Evolutionary conservation across 2,797 vertebrate species (phyloP).

Genomic region (Euphonia xanthogaster): DNA sequence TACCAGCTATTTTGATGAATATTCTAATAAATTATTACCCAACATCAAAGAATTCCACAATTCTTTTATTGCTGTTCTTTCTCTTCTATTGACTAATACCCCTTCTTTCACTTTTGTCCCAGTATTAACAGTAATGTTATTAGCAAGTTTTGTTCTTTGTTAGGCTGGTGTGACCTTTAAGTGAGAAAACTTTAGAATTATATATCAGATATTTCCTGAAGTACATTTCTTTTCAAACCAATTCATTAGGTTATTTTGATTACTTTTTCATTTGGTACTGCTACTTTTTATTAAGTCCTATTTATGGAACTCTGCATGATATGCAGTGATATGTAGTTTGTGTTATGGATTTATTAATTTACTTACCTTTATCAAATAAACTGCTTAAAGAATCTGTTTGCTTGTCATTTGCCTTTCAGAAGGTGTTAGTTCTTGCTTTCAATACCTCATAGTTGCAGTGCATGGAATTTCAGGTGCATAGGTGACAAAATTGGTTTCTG

Average conservation of each 20-base stretch:
- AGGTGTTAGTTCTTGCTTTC: neutral
- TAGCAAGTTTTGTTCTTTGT: neutral
- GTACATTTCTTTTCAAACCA: neutral
- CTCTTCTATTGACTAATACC: neutral
- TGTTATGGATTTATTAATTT: neutral
- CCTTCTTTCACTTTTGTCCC: neutral
- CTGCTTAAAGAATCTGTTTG: neutral
- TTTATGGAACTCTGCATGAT: neutral
- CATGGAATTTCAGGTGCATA: neutral
- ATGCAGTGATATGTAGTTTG: neutral
- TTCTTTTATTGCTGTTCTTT: neutral
- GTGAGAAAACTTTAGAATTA: neutral
- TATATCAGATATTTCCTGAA: neutral
- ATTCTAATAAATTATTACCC: neutral
- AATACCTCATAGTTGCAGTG: neutral
- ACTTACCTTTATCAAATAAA: neutral
- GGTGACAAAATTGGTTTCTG: neutral
- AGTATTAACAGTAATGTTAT: neutral
- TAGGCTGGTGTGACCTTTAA: neutral
- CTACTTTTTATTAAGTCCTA: neutral
- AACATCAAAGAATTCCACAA: constrained; percentile 20
- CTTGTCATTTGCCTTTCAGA: neutral
- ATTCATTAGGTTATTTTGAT: neutral
- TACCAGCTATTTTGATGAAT: neutral
- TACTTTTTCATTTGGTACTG: neutral